phyloP scores from a whole-genome alignment of 2,113 vertebrate species.

The Cyanistes caeruleus region DNA sequence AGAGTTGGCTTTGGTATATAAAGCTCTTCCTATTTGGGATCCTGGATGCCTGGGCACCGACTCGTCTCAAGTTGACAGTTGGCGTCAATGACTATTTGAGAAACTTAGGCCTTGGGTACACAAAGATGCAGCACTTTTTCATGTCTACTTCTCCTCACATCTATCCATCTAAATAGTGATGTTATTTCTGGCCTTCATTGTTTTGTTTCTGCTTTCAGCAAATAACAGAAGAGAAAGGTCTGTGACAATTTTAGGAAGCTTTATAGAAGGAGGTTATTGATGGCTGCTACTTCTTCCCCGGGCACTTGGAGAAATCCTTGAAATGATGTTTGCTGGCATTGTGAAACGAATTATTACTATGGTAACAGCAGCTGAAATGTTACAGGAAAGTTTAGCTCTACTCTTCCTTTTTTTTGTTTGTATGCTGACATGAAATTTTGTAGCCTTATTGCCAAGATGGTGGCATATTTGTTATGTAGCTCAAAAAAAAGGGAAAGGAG shows the following conservation, averaged over 20 bases:
- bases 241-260: conserved; percentile 26
- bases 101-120: neutral
- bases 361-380: conserved; percentile 47
- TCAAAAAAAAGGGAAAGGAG: neutral
- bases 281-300: neutral
- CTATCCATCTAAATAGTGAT: neutral
- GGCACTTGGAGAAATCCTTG: conserved; percentile 55
- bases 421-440: neutral
- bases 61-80: neutral
- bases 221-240: conserved; percentile 1
- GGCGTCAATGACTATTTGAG: neutral
- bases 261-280: conserved; percentile 3
- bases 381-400: neutral
- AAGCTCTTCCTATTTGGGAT: neutral
- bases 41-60: neutral
- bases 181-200: conserved; percentile 8
- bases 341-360: conserved; percentile 42
- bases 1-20: neutral
- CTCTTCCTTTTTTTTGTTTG: neutral
- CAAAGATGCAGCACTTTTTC: neutral
- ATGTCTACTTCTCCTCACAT: neutral
- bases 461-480: neutral
- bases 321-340: conserved; percentile 9
- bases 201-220: conserved; percentile 19
- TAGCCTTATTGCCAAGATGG: neutral